Base-by-base conservation (phyloP, 2,888 invertebrate species). In the Parochlus steinenii region DNA sequence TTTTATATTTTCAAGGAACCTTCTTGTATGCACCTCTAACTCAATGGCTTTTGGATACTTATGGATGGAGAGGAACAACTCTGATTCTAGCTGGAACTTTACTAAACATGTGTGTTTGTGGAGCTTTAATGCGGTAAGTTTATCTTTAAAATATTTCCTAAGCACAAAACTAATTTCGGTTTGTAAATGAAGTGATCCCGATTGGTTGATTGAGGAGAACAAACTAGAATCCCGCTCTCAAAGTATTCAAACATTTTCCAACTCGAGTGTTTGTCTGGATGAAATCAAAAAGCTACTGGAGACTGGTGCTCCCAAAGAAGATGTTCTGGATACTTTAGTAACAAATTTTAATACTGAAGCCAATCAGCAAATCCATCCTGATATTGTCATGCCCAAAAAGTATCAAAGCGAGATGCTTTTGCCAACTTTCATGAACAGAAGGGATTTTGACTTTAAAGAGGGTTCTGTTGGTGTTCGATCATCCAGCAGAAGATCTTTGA, bases 11-110 rank as follows among this genome's bases (percentile, higher is more conserved):
- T n/a, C n/a, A n/a, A n/a, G n/a, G 89, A 8, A 90, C 89, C 0
- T 83, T 87, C 48, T 60, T 87, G 1, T 86, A 85, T 51, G 83
- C 87, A 6, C 86, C 86, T 0, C 67, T 87, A 60, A 85, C 85
- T 1, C 76, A 78, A 41, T 78, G 69, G 53, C 70, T 82, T 39
- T 70, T 86, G 25, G 67, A 72, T 39, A 70, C 75, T 44, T 87
- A 69, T 50, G 80, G 79, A n/a, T 89, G 87, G 87, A 67, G 83
- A 40, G 85, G 83, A 8, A 75, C 83, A 1, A 74, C 79, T 11
- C 56, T 86, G 0, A 61, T 87, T 17, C 56, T 89, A n/a, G 76
- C 82, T 1, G 87, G 83, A 23, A 78, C 82, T 3, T 74, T 89
- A 48, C 62, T 87, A 25, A 81, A 86, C 52, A 70, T 86, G 49